These are phyloP conservation scores for Amphiprion clarkii DNA, from an alignment of 2,797 vertebrate species.

Conservation along the genomic window DNA sequence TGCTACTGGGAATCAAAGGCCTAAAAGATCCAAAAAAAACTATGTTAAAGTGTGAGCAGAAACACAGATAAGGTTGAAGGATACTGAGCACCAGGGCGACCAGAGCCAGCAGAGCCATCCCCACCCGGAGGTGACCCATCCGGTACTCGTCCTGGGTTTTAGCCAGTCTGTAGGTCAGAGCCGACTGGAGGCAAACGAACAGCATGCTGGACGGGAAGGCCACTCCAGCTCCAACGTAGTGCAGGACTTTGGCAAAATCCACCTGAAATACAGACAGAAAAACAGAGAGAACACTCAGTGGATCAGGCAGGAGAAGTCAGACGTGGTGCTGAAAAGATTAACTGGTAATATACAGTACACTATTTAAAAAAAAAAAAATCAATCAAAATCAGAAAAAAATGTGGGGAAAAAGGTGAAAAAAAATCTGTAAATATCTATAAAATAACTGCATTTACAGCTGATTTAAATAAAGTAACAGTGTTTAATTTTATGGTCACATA, in stretches of 20 bases:
- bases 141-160: constrained; percentile 88
- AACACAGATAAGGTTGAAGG: constrained; percentile 69
- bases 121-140: constrained; percentile 85
- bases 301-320: no score
- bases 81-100: constrained; percentile 91
- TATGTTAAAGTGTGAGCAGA: neutral
- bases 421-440: no score
- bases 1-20: no score
- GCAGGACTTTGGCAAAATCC: constrained; percentile 91
- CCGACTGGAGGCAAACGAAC: constrained; percentile 90
- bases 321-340: no score
- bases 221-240: constrained; percentile 91
- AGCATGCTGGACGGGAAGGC: constrained; percentile 92
- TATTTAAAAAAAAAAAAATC: no score
- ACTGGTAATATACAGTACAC: no score
- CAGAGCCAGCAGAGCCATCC: constrained; percentile 87
- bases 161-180: constrained; percentile 91
- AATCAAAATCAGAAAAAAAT: no score
- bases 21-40: no score
- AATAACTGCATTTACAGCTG: no score
- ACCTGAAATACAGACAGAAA: constrained; percentile 78
- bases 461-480: no score
- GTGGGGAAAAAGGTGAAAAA: no score
- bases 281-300: neutral
- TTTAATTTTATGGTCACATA: no score